Base-by-base conservation (phyloP, 2,888 invertebrate species). In the Pocota personata region DNA sequence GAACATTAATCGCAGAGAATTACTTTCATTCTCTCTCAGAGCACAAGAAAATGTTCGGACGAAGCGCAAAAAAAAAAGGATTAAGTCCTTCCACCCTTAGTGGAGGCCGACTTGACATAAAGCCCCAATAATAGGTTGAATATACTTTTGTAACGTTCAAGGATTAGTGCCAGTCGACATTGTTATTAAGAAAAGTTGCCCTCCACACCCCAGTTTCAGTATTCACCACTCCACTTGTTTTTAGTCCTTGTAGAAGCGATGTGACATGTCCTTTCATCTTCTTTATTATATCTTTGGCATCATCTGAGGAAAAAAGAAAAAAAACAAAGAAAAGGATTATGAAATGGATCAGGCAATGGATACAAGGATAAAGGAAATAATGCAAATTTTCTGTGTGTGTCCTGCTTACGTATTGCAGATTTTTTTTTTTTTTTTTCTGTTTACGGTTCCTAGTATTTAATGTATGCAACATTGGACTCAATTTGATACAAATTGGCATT, bases 121-220 rank as follows among this genome's bases (percentile, higher is more conserved):
- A 43, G 60, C 69, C 43, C 30, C 43, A 62, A 78, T 78, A 55
- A 78, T 71, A 64, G 40, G 52, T 64, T 64, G 43, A 55, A 64
- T 52, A 69, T 37, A 55, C 71, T 60, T 71, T 62, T 69, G 50
- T 52, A 60, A 62, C 40, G 52, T 71, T 78, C 32, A 7, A 6
- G 69, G 78, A 78, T 78, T 78, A 69, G 62, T 69, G 60, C 52
- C 40, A 62, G 50, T 62, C 50, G 50, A 48, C 62, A 62, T 60
- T 62, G 62, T 52, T 73, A 62, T 62, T 73, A 62, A 16, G 27
- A 16, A 52, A 24, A 14, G 35, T 58, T 48, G 24, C 32, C 72
- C n/a, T 19, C 27, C 43, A n/a, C 12, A 6, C 3, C 14, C 14
- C n/a, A 2, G 2, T 57, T 16, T 32, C 12, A 57, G 32, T 5